phyloP scores from a whole-genome alignment of 2,113 vertebrate genomes.

The Serinus canaria region DNA sequence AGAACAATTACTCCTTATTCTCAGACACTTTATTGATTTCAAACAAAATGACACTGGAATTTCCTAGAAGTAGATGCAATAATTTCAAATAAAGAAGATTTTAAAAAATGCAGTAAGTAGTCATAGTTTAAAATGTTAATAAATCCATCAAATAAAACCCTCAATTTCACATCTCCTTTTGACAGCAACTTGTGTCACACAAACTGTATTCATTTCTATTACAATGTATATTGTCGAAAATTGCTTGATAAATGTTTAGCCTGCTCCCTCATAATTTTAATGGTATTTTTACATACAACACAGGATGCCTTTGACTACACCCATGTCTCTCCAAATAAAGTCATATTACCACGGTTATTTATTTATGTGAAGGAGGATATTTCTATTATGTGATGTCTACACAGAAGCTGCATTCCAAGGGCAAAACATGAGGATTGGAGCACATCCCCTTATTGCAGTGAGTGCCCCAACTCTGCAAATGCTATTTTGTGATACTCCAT shows the following conservation, averaged over 20 bases:
- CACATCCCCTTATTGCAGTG: background rate
- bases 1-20: slow-evolving; percentile 25
- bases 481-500: background rate
- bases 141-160: background rate
- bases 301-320: background rate
- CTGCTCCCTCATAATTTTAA: background rate
- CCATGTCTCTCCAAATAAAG: background rate
- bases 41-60: background rate
- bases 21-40: background rate
- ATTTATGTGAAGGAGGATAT: background rate
- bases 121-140: background rate
- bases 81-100: background rate
- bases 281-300: background rate
- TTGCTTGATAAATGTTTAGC: background rate
- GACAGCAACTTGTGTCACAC: background rate
- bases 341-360: background rate
- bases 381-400: background rate
- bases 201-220: background rate
- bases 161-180: background rate
- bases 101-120: background rate
- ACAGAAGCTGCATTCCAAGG: background rate
- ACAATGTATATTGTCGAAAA: background rate
- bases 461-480: background rate
- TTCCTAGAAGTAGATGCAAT: background rate
- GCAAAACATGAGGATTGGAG: background rate